A percentile compares a stretch with the other conserved stretches of the same genome.
Evolutionary conservation across 2,113 vertebrate genomes (phyloP).

Genomic region (Bos taurus): DNA sequence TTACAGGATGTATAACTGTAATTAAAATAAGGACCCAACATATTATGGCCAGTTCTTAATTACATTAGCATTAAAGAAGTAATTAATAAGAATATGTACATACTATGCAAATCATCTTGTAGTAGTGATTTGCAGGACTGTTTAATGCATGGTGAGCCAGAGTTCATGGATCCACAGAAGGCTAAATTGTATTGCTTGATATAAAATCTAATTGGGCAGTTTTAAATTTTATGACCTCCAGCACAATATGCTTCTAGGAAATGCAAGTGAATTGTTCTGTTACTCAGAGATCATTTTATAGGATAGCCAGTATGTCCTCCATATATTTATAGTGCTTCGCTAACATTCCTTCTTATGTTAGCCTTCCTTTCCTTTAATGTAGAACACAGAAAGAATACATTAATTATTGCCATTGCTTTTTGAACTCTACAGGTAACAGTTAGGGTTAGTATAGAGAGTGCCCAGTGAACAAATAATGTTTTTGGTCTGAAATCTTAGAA

Average conservation of each 20-base stretch:
- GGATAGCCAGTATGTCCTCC: neutral
- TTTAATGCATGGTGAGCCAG: conserved; percentile 41
- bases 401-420: neutral
- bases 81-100: conserved; percentile 44
- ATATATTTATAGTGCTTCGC: neutral
- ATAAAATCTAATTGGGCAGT: conserved; percentile 64
- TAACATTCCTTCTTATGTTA: neutral
- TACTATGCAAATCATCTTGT: neutral
- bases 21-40: conserved; percentile 6
- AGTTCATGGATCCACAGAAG: conserved; percentile 11
- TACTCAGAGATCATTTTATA: conserved; percentile 4
- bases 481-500: conserved; percentile 3
- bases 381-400: neutral
- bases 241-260: conserved; percentile 35
- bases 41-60: conserved; percentile 43
- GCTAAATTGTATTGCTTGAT: conserved; percentile 25
- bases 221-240: conserved; percentile 50
- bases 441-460: neutral
- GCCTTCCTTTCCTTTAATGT: neutral
- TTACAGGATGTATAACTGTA: neutral
- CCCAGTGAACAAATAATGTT: neutral
- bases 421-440: neutral
- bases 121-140: neutral
- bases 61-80: conserved; percentile 23
- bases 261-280: conserved; percentile 12